These are phyloP conservation scores for Nephrotoma appendiculata DNA, from an alignment of 2,888 invertebrate species.

Conservation along the genomic window DNA sequence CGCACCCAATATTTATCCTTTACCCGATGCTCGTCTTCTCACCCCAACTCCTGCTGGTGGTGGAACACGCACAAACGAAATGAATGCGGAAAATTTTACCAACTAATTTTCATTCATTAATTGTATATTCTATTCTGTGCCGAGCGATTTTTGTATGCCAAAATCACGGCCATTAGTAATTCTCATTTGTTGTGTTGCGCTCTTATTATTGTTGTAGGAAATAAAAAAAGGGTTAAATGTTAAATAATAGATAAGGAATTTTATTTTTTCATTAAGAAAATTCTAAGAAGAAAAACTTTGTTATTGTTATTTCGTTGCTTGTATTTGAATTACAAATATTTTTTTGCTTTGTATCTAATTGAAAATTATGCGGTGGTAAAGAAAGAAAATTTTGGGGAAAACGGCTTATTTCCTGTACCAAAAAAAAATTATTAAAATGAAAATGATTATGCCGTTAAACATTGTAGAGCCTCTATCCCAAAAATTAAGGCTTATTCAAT, in stretches of 20 bases:
- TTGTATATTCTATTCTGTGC: neutral
- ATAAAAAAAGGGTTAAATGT: neutral
- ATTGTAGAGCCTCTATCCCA: too few relatives aligned
- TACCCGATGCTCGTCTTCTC: neutral
- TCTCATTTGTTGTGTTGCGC: neutral
- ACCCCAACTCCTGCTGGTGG: neutral
- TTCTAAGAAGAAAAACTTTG: neutral
- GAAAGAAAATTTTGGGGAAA: neutral
- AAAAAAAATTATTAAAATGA: too few relatives aligned
- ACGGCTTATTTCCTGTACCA: neutral
- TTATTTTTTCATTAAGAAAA: neutral
- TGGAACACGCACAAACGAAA: neutral
- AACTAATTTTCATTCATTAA: neutral
- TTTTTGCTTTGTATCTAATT: neutral
- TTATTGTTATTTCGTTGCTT: neutral
- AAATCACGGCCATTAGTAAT: neutral
- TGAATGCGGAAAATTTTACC: neutral
- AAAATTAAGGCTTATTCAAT: too few relatives aligned
- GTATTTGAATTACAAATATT: neutral
- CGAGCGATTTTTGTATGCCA: neutral
- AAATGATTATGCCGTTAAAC: too few relatives aligned
- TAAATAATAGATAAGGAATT: neutral
- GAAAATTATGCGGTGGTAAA: neutral
- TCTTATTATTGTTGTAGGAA: neutral
- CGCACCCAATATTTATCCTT: neutral